A percentile compares a stretch with the other conserved stretches of the same genome.
phyloP scores from a whole-genome alignment of 1,140 invertebrate species.

The Helicoverpa zea region DNA sequence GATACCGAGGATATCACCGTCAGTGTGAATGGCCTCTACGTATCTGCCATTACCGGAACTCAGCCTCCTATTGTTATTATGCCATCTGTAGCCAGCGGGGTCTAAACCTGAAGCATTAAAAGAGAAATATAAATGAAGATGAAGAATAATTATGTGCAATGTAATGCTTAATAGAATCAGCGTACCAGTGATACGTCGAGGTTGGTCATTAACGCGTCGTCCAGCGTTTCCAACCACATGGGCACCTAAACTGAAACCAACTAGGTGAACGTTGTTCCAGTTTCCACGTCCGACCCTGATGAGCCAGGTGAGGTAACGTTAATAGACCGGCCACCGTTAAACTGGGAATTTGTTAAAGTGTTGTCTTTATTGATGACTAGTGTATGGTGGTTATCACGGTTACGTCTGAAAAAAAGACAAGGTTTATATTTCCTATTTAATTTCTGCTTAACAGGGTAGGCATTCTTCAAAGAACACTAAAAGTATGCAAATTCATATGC shows the following conservation, averaged over 20 bases:
- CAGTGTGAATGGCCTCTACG: slow-evolving; percentile 88
- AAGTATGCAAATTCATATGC: no score
- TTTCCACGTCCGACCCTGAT: slow-evolving; percentile 57
- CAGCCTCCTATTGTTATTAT: slow-evolving; percentile 56
- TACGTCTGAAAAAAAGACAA: no score
- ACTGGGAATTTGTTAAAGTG: no score
- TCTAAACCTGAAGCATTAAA: slow-evolving; percentile 84
- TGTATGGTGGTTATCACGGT: no score
- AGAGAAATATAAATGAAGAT: not conserved
- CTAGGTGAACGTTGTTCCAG: slow-evolving; percentile 91
- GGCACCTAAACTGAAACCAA: slow-evolving; percentile 93
- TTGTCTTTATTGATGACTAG: no score
- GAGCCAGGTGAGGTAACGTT: slow-evolving; percentile 43
- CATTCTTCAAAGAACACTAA: no score
- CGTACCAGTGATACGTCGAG: slow-evolving; percentile 61
- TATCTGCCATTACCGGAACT: slow-evolving; percentile 84
- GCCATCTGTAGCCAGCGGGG: slow-evolving; percentile 87
- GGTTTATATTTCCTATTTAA: no score
- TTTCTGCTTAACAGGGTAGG: no score
- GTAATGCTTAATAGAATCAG: no score
- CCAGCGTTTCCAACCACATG: slow-evolving; percentile 83
- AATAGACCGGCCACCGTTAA: no score
- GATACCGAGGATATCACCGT: slow-evolving; percentile 79
- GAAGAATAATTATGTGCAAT: no score
- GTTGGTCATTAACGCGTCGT: slow-evolving; percentile 66